Conservation (phyloP, 2,797 vertebrate genomes). For the Perodicticus potto region DNA sequence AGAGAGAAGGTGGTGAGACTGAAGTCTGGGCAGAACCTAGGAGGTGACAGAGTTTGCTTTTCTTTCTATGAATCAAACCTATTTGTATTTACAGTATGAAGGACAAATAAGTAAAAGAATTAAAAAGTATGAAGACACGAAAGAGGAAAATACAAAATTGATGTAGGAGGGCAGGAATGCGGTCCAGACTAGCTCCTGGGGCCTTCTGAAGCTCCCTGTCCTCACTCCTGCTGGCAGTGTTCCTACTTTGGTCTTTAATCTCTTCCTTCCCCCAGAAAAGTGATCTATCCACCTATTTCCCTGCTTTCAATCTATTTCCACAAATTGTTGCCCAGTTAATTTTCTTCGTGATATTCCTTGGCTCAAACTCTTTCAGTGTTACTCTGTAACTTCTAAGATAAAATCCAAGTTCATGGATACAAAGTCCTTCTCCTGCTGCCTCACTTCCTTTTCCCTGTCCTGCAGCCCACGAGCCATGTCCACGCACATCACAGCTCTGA, state of each 20-base stretch:
- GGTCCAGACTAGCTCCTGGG: neutral
- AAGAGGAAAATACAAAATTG: neutral
- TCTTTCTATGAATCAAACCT: neutral
- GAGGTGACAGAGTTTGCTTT: too few species aligned
- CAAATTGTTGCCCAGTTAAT: neutral
- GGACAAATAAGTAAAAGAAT: neutral
- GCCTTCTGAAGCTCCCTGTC: neutral
- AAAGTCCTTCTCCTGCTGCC: neutral
- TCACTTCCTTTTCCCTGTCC: neutral
- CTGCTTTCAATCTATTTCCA: neutral
- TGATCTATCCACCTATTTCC: neutral
- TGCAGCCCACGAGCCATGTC: rapidly evolving
- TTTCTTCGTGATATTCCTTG: neutral
- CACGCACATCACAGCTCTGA: neutral
- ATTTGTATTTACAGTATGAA: neutral
- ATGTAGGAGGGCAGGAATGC: rapidly evolving
- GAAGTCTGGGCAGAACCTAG: neutral
- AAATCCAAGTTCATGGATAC: neutral
- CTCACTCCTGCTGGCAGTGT: neutral
- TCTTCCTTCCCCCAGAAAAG: neutral
- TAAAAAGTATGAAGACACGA: neutral
- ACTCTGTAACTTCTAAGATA: neutral
- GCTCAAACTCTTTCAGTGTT: neutral
- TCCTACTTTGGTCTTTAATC: neutral
- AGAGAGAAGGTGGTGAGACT: neutral